Evolutionary conservation across 64 coral and sea anemone species (phyloP), one percentile per base, ranked within the genome.

Genomic region (Cladopsammia gracilis): DNA sequence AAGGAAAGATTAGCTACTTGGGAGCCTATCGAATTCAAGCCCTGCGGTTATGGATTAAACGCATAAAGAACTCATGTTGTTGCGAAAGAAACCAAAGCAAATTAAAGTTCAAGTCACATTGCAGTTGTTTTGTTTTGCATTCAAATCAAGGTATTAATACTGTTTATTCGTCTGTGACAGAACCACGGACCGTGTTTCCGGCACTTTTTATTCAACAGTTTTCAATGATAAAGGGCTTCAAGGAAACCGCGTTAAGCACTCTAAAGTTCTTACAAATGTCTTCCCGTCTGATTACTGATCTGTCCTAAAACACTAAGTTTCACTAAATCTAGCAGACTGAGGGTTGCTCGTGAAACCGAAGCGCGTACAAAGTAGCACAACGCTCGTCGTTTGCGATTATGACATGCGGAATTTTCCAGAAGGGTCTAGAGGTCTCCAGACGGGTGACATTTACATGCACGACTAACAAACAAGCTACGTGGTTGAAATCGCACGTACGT

Each of bases 161-260:
- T 84, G 80, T 84, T 84, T 67, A 84, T 64, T 84, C 80, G 44
- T 48, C 44, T 84, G 61, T 84, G 80, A 67, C 80, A 51, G 46
- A 67, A 49, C n/a, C 61, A 84, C 58, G 15, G 62, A 68, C 61
- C 60, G 80, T 68, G 62, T 50, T 67, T 84, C 80, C 80, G 80
- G 80, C 60, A 75, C 42, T 67, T 3, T 68, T 46, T 13, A 79
- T 16, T 84, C 62, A 50, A 84, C 9, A 84, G 20, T 66, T 84
- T 26, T 68, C 45, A 84, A 15, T 67, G 58, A n/a, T 47, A 43
- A 48, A 82, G 58, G 25, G 58, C 59, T 84, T 68, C 26, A 20
- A 68, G 60, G 62, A 84, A 49, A 50, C 62, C 72, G 18, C 6
- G 44, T 19, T 42, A 24, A 77, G 25, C 11, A 23, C 9, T 34